Evolutionary conservation across 2,113 vertebrate genomes (phyloP).

Genomic region (Pipa parva): DNA sequence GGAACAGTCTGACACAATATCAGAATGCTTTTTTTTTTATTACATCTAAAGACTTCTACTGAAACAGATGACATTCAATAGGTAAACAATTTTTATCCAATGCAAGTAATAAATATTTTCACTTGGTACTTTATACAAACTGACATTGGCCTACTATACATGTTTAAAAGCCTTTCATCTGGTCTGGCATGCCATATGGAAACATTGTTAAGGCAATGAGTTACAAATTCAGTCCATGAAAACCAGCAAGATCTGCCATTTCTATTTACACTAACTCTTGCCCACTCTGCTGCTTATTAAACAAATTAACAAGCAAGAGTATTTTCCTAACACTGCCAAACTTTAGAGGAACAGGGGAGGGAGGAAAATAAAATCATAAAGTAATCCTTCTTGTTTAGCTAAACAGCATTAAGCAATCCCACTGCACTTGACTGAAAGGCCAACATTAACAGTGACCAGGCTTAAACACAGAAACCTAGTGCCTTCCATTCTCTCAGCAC

Average conservation of each 20-base stretch:
- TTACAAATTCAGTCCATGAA: conserved; percentile 70
- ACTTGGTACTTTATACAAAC: conserved; percentile 97
- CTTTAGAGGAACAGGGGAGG: conserved; percentile 55
- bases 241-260: conserved; percentile 50
- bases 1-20: conserved; percentile 42
- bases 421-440: background rate
- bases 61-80: conserved; percentile 98
- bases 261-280: conserved; percentile 59
- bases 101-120: conserved; percentile 99
- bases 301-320: conserved; percentile 53
- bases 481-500: too few species aligned
- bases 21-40: conserved; percentile 88
- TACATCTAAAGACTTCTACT: conserved; percentile 98
- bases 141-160: conserved; percentile 91
- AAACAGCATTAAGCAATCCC: background rate
- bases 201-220: conserved; percentile 95
- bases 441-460: too few species aligned
- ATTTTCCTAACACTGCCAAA: conserved; percentile 56
- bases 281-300: conserved; percentile 66
- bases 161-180: conserved; percentile 78
- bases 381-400: conserved; percentile 49
- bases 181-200: conserved; percentile 80
- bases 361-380: conserved; percentile 43
- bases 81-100: conserved; percentile 92
- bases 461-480: too few species aligned